phyloP scores from a whole-genome alignment of 2,797 vertebrate genomes.

The Dermochelys coriacea region DNA sequence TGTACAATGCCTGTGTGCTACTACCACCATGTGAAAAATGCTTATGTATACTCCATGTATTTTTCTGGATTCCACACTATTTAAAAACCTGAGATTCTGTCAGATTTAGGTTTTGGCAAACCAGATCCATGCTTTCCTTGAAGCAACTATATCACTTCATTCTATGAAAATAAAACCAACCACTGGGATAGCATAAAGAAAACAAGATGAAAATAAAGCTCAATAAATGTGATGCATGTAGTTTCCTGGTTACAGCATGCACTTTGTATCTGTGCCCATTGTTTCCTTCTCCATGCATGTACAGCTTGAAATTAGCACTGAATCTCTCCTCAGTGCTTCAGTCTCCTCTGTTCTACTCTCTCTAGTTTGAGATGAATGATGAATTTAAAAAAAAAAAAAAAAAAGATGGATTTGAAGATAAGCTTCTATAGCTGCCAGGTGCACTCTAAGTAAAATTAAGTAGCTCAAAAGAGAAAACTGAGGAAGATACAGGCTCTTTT shows the following conservation, averaged over 20 bases:
- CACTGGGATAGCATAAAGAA: background rate
- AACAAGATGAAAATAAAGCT: conserved; percentile 33
- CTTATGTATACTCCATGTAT: background rate
- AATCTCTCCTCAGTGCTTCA: background rate
- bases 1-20: background rate
- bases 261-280: background rate
- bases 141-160: background rate
- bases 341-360: background rate
- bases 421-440: background rate
- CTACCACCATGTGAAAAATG: background rate
- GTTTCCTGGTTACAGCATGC: conserved; percentile 1
- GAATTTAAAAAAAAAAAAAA: background rate
- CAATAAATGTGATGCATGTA: background rate
- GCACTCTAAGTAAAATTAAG: background rate
- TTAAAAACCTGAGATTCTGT: background rate
- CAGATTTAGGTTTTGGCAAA: background rate
- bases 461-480: background rate
- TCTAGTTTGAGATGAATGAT: background rate
- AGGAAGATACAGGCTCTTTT: no score
- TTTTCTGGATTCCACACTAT: background rate
- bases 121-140: background rate
- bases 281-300: background rate
- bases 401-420: background rate
- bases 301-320: background rate
- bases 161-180: background rate